Percentiles rank a stretch among this genome's conserved stretches.
These are phyloP conservation scores for Nomada flava DNA, from an alignment of 2,888 invertebrate genomes.

Conservation along the genomic window DNA sequence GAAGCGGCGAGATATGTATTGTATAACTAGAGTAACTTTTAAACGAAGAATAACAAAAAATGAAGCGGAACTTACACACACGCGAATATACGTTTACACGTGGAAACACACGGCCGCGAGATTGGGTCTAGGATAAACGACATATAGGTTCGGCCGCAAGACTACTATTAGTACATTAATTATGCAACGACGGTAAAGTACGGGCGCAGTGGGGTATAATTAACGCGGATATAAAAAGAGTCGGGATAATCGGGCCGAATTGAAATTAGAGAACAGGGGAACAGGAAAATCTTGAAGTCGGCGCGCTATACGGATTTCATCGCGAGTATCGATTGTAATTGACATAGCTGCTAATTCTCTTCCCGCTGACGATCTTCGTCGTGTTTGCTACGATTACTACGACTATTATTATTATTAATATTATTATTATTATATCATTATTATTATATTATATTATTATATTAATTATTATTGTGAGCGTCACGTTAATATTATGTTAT, in stretches of 20 bases:
- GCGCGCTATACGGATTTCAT: slow-evolving; percentile 76
- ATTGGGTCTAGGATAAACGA: slow-evolving; percentile 75
- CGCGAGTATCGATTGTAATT: slow-evolving; percentile 78
- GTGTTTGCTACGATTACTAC: slow-evolving; percentile 80
- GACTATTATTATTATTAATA: slow-evolving; percentile 69
- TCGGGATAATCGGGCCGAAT: neutral
- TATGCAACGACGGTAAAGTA: slow-evolving; percentile 82
- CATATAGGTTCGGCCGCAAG: slow-evolving; percentile 80
- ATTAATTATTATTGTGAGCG: slow-evolving; percentile 84
- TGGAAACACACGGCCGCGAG: slow-evolving; percentile 63
- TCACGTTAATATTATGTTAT: slow-evolving; percentile 84
- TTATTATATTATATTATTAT: slow-evolving; percentile 81
- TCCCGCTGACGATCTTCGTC: slow-evolving; percentile 80
- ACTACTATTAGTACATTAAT: slow-evolving; percentile 79
- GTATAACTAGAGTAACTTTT: slow-evolving; percentile 52
- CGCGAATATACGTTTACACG: neutral
- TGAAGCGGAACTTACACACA: slow-evolving; percentile 47
- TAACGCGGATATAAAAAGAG: slow-evolving; percentile 59
- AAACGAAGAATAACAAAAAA: slow-evolving; percentile 18
- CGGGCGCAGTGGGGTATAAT: neutral
- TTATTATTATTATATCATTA: slow-evolving; percentile 66
- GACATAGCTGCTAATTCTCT: slow-evolving; percentile 79
- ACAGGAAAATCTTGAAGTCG: slow-evolving; percentile 65
- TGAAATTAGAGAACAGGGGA: neutral
- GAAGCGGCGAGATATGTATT: slow-evolving; percentile 36